A percentile compares a stretch with the other conserved stretches of the same genome.
phyloP scores from a whole-genome alignment of 2,888 invertebrate genomes.

The Muschampia plurimacula region DNA sequence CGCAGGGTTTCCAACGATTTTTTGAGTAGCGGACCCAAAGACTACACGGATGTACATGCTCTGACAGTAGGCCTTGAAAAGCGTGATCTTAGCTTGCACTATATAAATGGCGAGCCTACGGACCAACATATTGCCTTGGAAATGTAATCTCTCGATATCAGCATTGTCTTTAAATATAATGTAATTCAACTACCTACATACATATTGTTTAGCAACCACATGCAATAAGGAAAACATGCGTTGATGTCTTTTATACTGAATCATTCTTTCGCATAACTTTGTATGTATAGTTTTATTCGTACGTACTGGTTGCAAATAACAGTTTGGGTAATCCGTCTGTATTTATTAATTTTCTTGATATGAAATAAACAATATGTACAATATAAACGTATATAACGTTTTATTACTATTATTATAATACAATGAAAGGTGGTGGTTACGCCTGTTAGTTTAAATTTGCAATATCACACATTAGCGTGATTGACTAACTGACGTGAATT shows the following conservation, averaged over 20 bases:
- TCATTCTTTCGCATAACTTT: background rate
- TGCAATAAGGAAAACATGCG: conserved; percentile 42
- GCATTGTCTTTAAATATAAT: background rate
- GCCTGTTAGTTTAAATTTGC: background rate
- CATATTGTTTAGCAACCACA: background rate
- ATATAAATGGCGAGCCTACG: too few species aligned
- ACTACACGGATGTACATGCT: too few species aligned
- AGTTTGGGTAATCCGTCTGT: background rate
- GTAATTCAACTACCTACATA: background rate
- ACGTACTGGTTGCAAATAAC: background rate
- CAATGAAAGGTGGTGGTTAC: background rate
- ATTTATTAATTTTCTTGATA: background rate
- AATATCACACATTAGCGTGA: conserved; percentile 1
- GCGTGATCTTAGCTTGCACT: too few species aligned
- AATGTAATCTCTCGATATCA: too few species aligned
- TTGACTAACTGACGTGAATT: conserved; percentile 3
- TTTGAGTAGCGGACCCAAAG: too few species aligned
- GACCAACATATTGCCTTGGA: too few species aligned
- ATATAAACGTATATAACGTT: too few species aligned
- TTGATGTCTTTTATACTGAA: conserved; percentile 62
- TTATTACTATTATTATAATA: too few species aligned
- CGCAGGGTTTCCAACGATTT: too few species aligned
- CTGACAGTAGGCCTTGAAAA: too few species aligned
- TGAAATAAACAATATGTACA: background rate
- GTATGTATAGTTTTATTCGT: background rate